Conservation (phyloP, 2,888 invertebrate species). For the Macropis europaea region DNA sequence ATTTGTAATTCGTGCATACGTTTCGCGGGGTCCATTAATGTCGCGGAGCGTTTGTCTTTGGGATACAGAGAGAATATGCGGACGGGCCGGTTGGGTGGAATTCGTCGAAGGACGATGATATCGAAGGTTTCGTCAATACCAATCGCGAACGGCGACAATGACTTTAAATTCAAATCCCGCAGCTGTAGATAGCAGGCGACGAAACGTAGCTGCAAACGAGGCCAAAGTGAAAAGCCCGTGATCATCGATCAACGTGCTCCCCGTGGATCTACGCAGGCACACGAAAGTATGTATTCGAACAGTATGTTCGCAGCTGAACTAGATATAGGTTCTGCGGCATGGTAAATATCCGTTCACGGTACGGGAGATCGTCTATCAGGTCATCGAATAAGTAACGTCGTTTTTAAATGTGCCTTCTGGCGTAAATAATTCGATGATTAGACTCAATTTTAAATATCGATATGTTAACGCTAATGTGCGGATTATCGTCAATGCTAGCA, state of each 20-base stretch:
- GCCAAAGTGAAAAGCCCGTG: slow-evolving; percentile 50
- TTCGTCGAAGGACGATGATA: slow-evolving; percentile 31
- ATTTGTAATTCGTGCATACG: slow-evolving; percentile 2
- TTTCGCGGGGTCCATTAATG: slow-evolving; percentile 9
- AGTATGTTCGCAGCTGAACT: too few relatives aligned
- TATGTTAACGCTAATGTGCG: too few relatives aligned
- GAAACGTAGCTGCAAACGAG: slow-evolving; percentile 45
- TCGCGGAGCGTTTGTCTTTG: neutral
- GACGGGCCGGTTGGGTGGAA: slow-evolving; percentile 1
- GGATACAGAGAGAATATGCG: neutral
- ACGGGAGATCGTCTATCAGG: too few relatives aligned
- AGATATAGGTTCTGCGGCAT: too few relatives aligned
- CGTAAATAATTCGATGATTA: too few relatives aligned
- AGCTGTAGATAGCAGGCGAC: slow-evolving; percentile 19
- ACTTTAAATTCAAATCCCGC: slow-evolving; percentile 51
- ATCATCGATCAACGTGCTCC: slow-evolving; percentile 19
- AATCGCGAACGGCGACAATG: slow-evolving; percentile 34
- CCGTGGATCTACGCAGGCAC: neutral
- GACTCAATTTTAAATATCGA: too few relatives aligned
- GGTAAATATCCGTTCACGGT: too few relatives aligned
- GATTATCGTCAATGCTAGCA: too few relatives aligned
- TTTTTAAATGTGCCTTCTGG: too few relatives aligned
- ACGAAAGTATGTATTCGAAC: too few relatives aligned
- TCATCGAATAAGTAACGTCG: too few relatives aligned
- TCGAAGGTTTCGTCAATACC: slow-evolving; percentile 44